Percentiles rank a stretch among this genome's conserved stretches.
Conservation (phyloP, 2,113 vertebrate genomes). For the Microcebus tavaratra region DNA sequence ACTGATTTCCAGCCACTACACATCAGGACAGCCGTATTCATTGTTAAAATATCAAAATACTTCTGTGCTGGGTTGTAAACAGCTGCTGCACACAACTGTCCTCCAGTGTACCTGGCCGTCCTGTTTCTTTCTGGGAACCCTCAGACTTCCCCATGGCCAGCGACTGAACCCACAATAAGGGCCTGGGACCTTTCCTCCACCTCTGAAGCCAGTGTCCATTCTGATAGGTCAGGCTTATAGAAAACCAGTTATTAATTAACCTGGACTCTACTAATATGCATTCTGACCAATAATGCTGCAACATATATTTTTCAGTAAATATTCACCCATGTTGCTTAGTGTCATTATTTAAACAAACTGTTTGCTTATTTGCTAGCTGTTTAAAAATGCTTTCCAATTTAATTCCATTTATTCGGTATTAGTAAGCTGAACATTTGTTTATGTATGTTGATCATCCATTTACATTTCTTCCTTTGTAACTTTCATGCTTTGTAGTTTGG, state of each 20-base stretch:
- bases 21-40: neutral
- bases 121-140: neutral
- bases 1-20: neutral
- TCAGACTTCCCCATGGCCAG: no score
- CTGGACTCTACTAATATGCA: neutral
- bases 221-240: neutral
- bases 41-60: neutral
- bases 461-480: neutral
- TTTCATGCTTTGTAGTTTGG: neutral
- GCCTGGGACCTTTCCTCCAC: neutral
- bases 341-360: neutral
- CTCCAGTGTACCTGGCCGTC: rapidly evolving
- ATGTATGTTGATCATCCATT: neutral
- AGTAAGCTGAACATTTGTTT: neutral
- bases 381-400: neutral
- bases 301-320: neutral
- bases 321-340: neutral
- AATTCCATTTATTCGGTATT: neutral
- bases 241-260: neutral
- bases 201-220: neutral
- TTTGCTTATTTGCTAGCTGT: neutral
- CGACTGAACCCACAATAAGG: neutral
- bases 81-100: rapidly evolving
- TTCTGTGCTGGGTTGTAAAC: neutral
- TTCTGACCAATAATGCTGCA: neutral